Base-by-base conservation (phyloP, 2,888 invertebrate genomes). In the Rotaria magnacalcarata region DNA sequence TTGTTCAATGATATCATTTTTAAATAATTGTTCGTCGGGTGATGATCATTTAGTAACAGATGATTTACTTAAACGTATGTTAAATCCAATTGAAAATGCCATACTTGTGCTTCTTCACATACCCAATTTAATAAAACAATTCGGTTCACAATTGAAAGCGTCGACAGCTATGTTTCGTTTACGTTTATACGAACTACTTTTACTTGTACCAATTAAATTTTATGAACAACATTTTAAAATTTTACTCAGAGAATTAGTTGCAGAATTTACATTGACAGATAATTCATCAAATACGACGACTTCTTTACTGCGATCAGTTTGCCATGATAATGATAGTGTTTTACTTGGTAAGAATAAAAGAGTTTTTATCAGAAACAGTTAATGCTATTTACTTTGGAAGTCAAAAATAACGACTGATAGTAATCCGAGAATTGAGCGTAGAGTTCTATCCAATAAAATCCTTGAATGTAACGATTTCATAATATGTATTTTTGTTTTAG, bases 81-180 rank as follows among this genome's bases (percentile, higher is more conserved):
- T 97, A 43, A 94, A 94, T 10, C 97, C 97, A 0, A 95, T 98
- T 86, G 97, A 98, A 91, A 96, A 96, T 88, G 97, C 97, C 21
- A 93, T 98, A 43, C 95, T 96, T 84, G 97, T 98, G 94, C 93
- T 97, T 88, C 94, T 95, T 60, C 96, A 96, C 96, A 96, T 91
- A 85, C 90, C 90, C 6, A 89, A 89, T 86, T 90, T 91, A 54
- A 89, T 90, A 50, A 91, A 91, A 88, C 89, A 90, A 88, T 90
- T 90, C 89, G 91, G 91, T 7, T 88, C 90, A 24, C 91, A 96
- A 89, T 92, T 98, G 86, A 97, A 97, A 91, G 97, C 97, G 0
- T 95, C 96, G 27, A 95, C 95, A 16, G 97, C 97, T 16, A 94
- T 96, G 93, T 95, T 99, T 7, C 93, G 98, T 84, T 93, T 97